A percentile compares a stretch with the other conserved stretches of the same genome.
phyloP scores from a whole-genome alignment of 2,888 invertebrate genomes.

The Eristalis tenax region DNA sequence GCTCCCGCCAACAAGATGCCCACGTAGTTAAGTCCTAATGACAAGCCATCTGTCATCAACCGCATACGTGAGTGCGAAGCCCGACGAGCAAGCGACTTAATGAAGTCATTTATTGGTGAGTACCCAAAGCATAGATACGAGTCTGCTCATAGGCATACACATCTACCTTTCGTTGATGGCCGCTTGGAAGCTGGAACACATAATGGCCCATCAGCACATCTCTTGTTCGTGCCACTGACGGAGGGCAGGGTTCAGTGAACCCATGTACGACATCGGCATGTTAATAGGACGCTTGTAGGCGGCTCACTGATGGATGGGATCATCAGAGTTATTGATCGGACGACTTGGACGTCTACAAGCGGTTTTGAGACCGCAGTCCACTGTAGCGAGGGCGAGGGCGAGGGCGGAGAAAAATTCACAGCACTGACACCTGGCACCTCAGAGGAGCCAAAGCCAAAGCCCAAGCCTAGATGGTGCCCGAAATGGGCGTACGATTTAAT shows the following conservation, averaged over 20 bases:
- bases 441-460: too few relatives aligned
- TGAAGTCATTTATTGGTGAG: constrained; percentile 49
- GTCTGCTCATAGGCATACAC: not conserved
- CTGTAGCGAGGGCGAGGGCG: too few relatives aligned
- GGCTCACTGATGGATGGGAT: not conserved
- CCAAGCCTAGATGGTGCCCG: not conserved
- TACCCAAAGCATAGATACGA: constrained; percentile 1
- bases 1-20: constrained; percentile 30
- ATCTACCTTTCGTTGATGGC: constrained; percentile 5
- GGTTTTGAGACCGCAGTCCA: too few relatives aligned
- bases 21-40: constrained; percentile 32
- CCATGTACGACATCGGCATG: not conserved
- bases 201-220: not conserved
- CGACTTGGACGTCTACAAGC: not conserved
- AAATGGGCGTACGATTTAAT: not conserved
- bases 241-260: constrained; percentile 24
- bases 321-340: constrained; percentile 3
- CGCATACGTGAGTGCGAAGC: constrained; percentile 16
- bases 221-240: not conserved
- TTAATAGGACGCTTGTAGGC: constrained; percentile 9
- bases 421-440: too few relatives aligned
- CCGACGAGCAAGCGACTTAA: constrained; percentile 33
- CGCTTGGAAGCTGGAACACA: constrained; percentile 5
- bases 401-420: too few relatives aligned
- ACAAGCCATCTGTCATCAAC: constrained; percentile 46